phyloP scores from a whole-genome alignment of 2,797 vertebrate genomes.

The Enteromius anoplus region DNA sequence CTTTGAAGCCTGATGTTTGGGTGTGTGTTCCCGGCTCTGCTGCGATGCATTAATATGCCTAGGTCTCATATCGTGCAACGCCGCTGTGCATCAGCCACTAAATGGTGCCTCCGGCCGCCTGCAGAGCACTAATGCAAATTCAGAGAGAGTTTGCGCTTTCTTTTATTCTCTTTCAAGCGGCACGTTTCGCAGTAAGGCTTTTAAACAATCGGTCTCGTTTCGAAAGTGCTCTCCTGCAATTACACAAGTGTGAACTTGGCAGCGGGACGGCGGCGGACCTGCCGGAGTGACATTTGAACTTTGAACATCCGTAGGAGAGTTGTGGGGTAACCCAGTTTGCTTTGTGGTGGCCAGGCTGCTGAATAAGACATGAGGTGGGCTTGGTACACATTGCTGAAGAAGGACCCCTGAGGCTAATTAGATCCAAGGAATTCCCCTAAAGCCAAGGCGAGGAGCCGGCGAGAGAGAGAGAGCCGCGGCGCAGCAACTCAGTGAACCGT shows the following conservation, averaged over 20 bases:
- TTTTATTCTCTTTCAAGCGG: background rate
- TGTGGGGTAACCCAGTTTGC: slow-evolving; percentile 56
- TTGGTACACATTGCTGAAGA: slow-evolving; percentile 50
- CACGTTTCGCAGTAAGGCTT: background rate
- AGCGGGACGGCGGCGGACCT: slow-evolving; percentile 51
- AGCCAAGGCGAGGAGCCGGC: slow-evolving; percentile 19
- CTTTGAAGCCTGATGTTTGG: slow-evolving; percentile 10
- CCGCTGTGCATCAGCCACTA: background rate
- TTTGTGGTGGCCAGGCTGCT: slow-evolving; percentile 51
- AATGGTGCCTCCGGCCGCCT: background rate
- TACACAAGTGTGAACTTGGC: slow-evolving; percentile 9
- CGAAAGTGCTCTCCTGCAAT: background rate
- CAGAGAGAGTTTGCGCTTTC: background rate
- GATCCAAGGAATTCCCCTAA: slow-evolving; percentile 54
- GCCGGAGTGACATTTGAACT: slow-evolving; percentile 57
- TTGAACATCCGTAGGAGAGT: slow-evolving; percentile 53
- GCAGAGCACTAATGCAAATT: background rate
- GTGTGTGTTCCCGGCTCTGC: background rate
- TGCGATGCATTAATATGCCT: background rate
- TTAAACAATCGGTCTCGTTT: slow-evolving; percentile 6
- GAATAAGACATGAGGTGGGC: slow-evolving; percentile 66
- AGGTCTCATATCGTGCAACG: background rate
- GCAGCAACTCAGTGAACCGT: slow-evolving; percentile 5
- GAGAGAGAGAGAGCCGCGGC: background rate
- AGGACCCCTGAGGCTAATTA: slow-evolving; percentile 65